A percentile compares a stretch with the other conserved stretches of the same genome.
phyloP scores from a whole-genome alignment of 2,113 vertebrate genomes.

The Urocolius indicus region DNA sequence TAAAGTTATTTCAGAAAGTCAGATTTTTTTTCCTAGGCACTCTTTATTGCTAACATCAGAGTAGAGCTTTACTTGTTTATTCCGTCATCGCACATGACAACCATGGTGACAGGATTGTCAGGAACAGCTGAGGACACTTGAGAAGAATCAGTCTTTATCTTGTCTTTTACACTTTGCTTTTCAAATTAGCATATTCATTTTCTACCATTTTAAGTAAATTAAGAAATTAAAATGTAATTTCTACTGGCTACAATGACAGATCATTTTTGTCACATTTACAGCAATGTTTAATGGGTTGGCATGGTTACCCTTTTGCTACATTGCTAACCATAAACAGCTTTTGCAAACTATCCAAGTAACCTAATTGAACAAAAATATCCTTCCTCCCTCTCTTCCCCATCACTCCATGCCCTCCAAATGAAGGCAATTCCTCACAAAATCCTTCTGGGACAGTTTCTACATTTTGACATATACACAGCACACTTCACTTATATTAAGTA shows the following conservation, averaged over 20 bases:
- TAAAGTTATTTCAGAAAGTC: neutral
- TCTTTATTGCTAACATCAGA: neutral
- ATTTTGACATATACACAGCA: neutral
- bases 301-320: constrained; percentile 36
- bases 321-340: neutral
- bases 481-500: neutral
- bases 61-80: neutral
- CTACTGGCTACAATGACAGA: neutral
- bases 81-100: neutral
- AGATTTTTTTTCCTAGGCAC: neutral
- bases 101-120: neutral
- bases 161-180: constrained; percentile 39
- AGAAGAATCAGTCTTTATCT: constrained; percentile 17
- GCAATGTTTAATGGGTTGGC: neutral
- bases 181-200: constrained; percentile 36
- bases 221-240: constrained; percentile 12
- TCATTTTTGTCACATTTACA: constrained; percentile 21
- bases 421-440: neutral
- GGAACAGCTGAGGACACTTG: neutral
- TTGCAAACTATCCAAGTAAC: neutral
- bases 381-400: neutral
- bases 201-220: constrained; percentile 17
- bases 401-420: neutral
- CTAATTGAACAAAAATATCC: neutral
- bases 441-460: neutral